Conservation (phyloP, 1,140 invertebrate species). For the Oedothorax gibbosus region DNA sequence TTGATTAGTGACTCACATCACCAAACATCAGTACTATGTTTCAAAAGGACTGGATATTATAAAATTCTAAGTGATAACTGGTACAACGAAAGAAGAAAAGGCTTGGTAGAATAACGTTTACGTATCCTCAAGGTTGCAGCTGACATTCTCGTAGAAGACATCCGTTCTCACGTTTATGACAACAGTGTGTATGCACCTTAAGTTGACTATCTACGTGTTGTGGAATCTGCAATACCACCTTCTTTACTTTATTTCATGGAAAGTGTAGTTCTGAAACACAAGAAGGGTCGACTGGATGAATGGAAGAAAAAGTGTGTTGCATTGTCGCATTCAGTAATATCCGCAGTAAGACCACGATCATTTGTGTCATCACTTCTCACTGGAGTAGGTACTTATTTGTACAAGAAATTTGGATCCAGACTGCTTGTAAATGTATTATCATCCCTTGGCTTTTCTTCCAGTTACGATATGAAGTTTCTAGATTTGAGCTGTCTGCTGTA, state of each 20-base stretch:
- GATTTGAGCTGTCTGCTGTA: background rate
- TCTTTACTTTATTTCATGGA: background rate
- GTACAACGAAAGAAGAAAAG: background rate
- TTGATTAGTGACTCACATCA: background rate
- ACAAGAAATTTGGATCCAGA: background rate
- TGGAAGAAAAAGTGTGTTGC: conserved; percentile 20
- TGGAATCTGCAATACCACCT: background rate
- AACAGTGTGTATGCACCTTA: background rate
- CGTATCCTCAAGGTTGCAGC: background rate
- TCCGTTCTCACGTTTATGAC: conserved; percentile 13
- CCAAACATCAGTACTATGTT: background rate
- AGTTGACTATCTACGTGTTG: background rate
- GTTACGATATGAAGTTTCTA: background rate
- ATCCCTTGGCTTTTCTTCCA: background rate
- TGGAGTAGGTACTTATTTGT: conserved; percentile 5
- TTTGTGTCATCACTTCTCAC: conserved; percentile 15
- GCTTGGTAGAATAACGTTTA: background rate
- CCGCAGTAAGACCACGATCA: background rate
- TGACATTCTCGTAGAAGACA: background rate
- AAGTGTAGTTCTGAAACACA: conserved; percentile 9
- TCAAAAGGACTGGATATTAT: background rate
- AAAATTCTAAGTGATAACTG: conserved; percentile 1
- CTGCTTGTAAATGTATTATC: conserved; percentile 11
- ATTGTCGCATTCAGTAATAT: conserved; percentile 9
- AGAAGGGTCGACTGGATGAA: background rate